These are phyloP conservation scores for Hippolais icterina DNA, from an alignment of 2,113 vertebrate species.

Conservation along the genomic window DNA sequence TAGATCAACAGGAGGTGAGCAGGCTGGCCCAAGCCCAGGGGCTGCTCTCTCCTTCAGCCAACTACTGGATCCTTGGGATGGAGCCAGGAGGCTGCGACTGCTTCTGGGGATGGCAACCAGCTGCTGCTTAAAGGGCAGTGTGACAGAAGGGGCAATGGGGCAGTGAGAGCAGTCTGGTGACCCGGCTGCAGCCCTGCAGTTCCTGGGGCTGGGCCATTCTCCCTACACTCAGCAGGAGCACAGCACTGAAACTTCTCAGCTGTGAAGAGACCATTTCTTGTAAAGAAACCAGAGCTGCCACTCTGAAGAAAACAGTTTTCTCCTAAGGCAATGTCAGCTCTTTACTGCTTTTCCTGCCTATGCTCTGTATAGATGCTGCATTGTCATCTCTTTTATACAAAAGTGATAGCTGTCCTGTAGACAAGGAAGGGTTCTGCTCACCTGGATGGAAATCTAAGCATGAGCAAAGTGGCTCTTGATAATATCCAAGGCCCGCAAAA, in stretches of 20 bases:
- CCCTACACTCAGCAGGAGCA: accelerated
- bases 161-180: background rate
- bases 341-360: background rate
- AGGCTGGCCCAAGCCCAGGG: background rate
- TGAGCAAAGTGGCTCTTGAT: background rate
- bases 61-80: accelerated
- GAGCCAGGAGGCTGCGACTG: background rate
- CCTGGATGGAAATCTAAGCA: background rate
- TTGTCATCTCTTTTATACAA: background rate
- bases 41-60: background rate
- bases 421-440: background rate
- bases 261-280: background rate
- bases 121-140: background rate
- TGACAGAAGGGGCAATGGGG: background rate
- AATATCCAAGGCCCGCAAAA: background rate
- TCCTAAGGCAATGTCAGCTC: background rate
- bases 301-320: background rate
- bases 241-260: background rate
- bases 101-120: background rate
- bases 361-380: background rate
- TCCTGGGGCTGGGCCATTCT: background rate
- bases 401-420: background rate
- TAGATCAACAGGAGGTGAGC: background rate
- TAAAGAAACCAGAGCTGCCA: too few species aligned
- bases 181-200: background rate